Evolutionary conservation across 2,888 invertebrate genomes (phyloP).

Genomic region (Drosophila koepferae): DNA sequence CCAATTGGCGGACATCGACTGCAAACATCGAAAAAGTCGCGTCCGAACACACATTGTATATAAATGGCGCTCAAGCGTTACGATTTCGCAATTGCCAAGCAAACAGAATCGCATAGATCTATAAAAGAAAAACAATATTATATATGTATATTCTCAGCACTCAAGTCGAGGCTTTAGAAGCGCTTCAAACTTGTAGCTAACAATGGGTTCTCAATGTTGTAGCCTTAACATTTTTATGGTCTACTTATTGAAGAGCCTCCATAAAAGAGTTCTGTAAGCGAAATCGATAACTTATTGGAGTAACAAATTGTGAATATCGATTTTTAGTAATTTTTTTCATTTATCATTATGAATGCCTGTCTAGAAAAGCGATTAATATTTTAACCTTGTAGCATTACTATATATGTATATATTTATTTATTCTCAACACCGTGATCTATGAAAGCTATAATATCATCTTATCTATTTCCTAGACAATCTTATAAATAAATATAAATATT

Average conservation of each 20-base stretch:
- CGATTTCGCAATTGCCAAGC: slow-evolving; percentile 76
- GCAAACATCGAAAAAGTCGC: slow-evolving; percentile 56
- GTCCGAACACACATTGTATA: slow-evolving; percentile 56
- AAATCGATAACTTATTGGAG: background rate
- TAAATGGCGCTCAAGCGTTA: slow-evolving; percentile 71
- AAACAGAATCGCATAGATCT: slow-evolving; percentile 64
- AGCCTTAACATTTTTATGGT: slow-evolving; percentile 2
- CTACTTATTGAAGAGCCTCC: background rate
- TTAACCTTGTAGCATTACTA: too few species aligned
- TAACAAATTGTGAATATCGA: background rate
- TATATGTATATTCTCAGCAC: slow-evolving; percentile 24
- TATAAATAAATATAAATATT: too few species aligned
- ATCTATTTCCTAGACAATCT: too few species aligned
- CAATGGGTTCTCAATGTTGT: slow-evolving; percentile 34
- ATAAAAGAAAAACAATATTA: slow-evolving; percentile 1
- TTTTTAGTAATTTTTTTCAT: background rate
- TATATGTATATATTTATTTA: background rate
- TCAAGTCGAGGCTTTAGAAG: slow-evolving; percentile 9
- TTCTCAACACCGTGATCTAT: too few species aligned
- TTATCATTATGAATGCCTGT: too few species aligned
- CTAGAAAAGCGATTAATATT: too few species aligned
- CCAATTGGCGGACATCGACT: slow-evolving; percentile 57
- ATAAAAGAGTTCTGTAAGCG: background rate
- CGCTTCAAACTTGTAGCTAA: slow-evolving; percentile 10
- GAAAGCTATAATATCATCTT: too few species aligned